phyloP scores from a whole-genome alignment of 2,888 invertebrate species.

The Theretra japonica region DNA sequence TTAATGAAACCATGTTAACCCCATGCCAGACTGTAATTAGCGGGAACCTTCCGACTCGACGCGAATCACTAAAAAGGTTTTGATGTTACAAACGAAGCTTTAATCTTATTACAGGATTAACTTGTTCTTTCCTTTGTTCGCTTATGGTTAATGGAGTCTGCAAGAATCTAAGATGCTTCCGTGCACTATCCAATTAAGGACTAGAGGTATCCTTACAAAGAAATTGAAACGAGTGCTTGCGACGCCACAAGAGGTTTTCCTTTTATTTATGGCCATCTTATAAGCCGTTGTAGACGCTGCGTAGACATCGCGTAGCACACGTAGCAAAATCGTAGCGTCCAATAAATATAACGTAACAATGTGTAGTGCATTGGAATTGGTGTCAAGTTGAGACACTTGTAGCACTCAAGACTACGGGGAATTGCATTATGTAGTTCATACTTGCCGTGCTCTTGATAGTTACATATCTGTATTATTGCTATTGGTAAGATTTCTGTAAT shows the following conservation, averaged over 20 bases:
- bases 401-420: slow-evolving; percentile 6
- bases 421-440: slow-evolving; percentile 9
- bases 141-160: slow-evolving; percentile 22
- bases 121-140: slow-evolving; percentile 25
- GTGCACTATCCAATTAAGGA: slow-evolving; percentile 23
- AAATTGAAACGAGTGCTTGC: slow-evolving; percentile 24
- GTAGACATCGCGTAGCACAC: slow-evolving; percentile 10
- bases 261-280: slow-evolving; percentile 12
- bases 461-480: no score
- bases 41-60: not conserved
- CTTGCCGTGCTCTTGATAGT: not conserved
- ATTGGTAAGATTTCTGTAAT: no score
- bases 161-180: slow-evolving; percentile 23
- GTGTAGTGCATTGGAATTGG: slow-evolving; percentile 11
- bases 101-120: slow-evolving; percentile 26
- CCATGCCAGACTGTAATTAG: not conserved
- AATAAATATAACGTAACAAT: slow-evolving; percentile 17
- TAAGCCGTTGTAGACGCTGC: not conserved
- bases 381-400: slow-evolving; percentile 7
- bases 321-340: slow-evolving; percentile 17
- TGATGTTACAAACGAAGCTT: slow-evolving; percentile 20
- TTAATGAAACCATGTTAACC: not conserved
- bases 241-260: not conserved
- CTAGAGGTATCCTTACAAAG: slow-evolving; percentile 8
- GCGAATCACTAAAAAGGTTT: slow-evolving; percentile 13